Base-by-base conservation (phyloP, 1,140 invertebrate genomes). In the Caerostris darwini region DNA sequence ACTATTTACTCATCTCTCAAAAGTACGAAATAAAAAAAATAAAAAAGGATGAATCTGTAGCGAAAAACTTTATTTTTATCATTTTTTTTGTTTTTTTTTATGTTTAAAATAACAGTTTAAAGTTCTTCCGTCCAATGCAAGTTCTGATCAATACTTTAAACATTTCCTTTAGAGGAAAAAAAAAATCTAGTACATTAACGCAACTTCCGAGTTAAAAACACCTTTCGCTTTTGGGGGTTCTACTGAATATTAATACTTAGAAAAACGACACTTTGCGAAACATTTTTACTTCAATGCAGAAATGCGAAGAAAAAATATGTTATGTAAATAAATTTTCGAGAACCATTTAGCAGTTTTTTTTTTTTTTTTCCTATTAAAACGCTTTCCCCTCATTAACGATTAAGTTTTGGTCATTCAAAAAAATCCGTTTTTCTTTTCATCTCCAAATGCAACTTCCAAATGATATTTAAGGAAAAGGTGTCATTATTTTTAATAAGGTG, bases 51-150 rank as follows among this genome's bases (percentile, higher is more conserved):
- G 71, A 50, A 77, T 77, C 50, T 8, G 34, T 77, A 50, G 3
- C 10, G 71, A 50, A 77, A 34, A 77, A 50, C 5, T 50, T 50
- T 50, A 12, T 77, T 77, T 77, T 71, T 34, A 7, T 71, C 34
- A 6, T 5, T 5, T n/a, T 67, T 67, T 67, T 67, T n/a, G 12
- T 64, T 67, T 17, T 77, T 77, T 50, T 77, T 1, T 50, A 53
- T 12, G 50, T 50, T 12, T 77, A 34, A 34, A 77, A 77, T 77
- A 77, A 77, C 71, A 34, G 71, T 77, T 77, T 77, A 77, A 67
- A 50, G 71, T 77, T 77, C 8, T 5, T 34, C 50, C 71, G 50
- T 77, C 14, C 71, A 12, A 77, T 77, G 69, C 34, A 50, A 50
- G 19, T 5, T 77, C 53, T 50, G 71, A 77, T 77, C 34, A 10